A percentile compares a stretch with the other conserved stretches of the same genome.
Evolutionary conservation across 2,797 vertebrate genomes (phyloP).

Genomic region (Eurystomus glaucurus): DNA sequence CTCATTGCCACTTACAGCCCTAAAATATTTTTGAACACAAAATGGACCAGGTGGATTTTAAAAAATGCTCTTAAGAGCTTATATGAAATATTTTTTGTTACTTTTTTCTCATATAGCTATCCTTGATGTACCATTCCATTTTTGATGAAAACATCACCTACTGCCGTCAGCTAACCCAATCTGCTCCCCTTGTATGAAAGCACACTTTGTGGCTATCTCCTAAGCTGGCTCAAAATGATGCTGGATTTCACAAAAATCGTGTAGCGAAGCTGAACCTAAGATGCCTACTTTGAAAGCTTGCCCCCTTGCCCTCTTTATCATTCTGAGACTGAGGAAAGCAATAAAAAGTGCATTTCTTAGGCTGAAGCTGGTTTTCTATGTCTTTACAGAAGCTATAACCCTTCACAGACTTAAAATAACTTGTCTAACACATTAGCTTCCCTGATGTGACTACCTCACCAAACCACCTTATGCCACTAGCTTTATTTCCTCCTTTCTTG

Average conservation of each 20-base stretch:
- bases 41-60: neutral
- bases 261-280: constrained; percentile 17
- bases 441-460: neutral
- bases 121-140: neutral
- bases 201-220: neutral
- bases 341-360: neutral
- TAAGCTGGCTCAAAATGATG: neutral
- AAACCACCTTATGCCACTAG: neutral
- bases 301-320: constrained; percentile 7
- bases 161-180: constrained; percentile 24
- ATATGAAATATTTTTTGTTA: neutral
- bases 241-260: constrained; percentile 5
- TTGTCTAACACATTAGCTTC: neutral
- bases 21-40: neutral
- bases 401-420: constrained; percentile 24
- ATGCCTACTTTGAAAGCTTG: constrained; percentile 44
- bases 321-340: neutral
- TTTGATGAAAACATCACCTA: neutral
- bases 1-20: neutral
- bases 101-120: neutral
- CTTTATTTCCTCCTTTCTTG: neutral
- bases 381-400: neutral
- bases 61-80: neutral
- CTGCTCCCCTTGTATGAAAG: neutral
- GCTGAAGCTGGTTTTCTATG: constrained; percentile 6